Evolutionary conservation across 2,888 invertebrate species (phyloP).

Genomic region (Drosophila demipolita): DNA sequence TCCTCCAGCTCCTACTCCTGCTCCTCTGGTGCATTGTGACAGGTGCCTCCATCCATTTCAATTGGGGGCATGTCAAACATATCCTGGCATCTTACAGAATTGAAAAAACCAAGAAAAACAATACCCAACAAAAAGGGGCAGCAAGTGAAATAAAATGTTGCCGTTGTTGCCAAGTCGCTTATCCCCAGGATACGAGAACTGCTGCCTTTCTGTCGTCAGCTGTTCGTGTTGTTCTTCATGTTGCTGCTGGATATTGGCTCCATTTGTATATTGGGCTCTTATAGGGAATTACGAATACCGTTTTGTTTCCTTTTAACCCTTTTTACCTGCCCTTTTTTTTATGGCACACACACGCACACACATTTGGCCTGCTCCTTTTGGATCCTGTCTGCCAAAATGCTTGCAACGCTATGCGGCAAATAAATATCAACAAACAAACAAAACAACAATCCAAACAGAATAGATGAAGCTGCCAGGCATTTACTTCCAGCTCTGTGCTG

Average conservation of each 20-base stretch:
- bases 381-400: slow-evolving; percentile 45
- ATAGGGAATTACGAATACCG: slow-evolving; percentile 50
- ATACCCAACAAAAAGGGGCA: background rate
- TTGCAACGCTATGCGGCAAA: slow-evolving; percentile 66
- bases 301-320: slow-evolving; percentile 41
- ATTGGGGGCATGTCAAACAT: slow-evolving; percentile 39
- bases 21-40: slow-evolving; percentile 33
- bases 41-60: slow-evolving; percentile 33
- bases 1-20: background rate
- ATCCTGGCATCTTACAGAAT: slow-evolving; percentile 43
- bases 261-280: slow-evolving; percentile 52
- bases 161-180: slow-evolving; percentile 45
- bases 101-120: background rate
- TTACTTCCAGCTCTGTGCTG: background rate
- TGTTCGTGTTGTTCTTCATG: slow-evolving; percentile 45
- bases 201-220: slow-evolving; percentile 50
- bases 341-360: background rate
- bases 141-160: slow-evolving; percentile 45
- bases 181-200: slow-evolving; percentile 34
- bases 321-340: slow-evolving; percentile 21
- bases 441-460: slow-evolving; percentile 33
- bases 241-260: slow-evolving; percentile 43
- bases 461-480: slow-evolving; percentile 6
- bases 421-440: slow-evolving; percentile 50
- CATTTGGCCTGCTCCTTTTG: slow-evolving; percentile 14